Conservation (phyloP, 2,888 invertebrate species). For the Papilio elwesi region DNA sequence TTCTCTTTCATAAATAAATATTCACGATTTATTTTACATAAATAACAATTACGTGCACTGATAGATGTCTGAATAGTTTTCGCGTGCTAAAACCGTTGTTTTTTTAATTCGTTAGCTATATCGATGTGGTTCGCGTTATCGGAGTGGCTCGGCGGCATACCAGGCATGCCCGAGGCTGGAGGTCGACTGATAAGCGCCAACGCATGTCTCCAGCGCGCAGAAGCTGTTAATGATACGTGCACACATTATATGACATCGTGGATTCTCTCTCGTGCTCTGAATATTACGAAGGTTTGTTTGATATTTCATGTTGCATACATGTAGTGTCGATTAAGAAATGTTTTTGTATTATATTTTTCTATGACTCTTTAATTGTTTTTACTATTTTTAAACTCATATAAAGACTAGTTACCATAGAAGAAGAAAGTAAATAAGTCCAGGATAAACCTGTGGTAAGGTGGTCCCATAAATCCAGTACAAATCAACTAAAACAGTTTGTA, state of each 20-base stretch:
- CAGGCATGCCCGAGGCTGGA: constrained; percentile 52
- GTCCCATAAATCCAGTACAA: too few species aligned
- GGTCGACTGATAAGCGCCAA: constrained; percentile 72
- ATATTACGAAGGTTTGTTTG: constrained; percentile 16
- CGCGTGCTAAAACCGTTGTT: constrained; percentile 10
- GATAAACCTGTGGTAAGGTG: too few species aligned
- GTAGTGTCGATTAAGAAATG: not conserved
- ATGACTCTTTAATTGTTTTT: not conserved
- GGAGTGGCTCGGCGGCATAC: constrained; percentile 40
- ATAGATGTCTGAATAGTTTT: not conserved
- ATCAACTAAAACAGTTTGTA: too few species aligned
- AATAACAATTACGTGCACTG: not conserved
- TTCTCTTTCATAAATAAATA: not conserved
- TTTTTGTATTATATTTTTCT: not conserved
- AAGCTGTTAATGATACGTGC: constrained; percentile 48
- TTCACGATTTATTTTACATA: not conserved
- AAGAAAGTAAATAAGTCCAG: too few species aligned
- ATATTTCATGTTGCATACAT: constrained; percentile 1
- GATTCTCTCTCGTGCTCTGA: constrained; percentile 20
- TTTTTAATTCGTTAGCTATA: constrained; percentile 27
- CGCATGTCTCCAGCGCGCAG: constrained; percentile 59
- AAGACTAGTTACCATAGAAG: too few species aligned
- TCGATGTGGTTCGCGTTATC: constrained; percentile 38
- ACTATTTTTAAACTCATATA: too few species aligned
- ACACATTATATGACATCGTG: constrained; percentile 31